Evolutionary conservation across 2,888 invertebrate species (phyloP), one percentile per base, ranked within the genome.

Genomic region (Polia nebulosa): DNA sequence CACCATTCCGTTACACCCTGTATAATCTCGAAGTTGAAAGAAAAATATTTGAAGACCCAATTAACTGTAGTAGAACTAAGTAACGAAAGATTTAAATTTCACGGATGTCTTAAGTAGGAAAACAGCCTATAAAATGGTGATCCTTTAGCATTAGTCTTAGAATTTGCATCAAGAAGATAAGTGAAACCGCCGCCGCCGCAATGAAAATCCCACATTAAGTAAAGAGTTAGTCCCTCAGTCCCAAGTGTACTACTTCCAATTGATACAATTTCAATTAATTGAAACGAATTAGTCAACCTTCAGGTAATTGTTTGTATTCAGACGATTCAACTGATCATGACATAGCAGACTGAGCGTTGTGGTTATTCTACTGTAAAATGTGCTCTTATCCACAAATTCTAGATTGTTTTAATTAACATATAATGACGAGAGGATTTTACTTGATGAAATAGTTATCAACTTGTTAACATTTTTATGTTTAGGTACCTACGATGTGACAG

Each of bases 301-400:
- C 3, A 49, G 32, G 11, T 47, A 36, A 51, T 45, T 29, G 13
- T 61, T 73, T 39, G 20, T n/a, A 17, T 36, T 60, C 17, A 49
- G 67, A 45, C 20, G 29, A 68, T 52, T 61, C 47, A 29, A 34
- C 22, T n/a, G 58, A 55, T 75, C 63, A 70, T 74, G 73, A 74
- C 71, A 47, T 13, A 34, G 49, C 58, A 59, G n/a, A 52, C 41
- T 39, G 11, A 34, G 5, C n/a, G 22, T 32, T 47, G 63, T 55
- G 63, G 29, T 53, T 63, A 58, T 70, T 76, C 76, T 76, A 63
- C 62, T 70, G 76, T 74, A 49, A 74, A 66, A 69, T 61, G 49
- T 57, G 11, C 47, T 49, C 17, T 45, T 34, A 36, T 57, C 29
- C 11, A 36, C 25, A 29, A 62, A 53, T 53, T 73, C 47, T 62